A percentile compares a stretch with the other conserved stretches of the same genome.
Conservation (phyloP, 2,888 invertebrate species). For the Loripinus fragilis region DNA sequence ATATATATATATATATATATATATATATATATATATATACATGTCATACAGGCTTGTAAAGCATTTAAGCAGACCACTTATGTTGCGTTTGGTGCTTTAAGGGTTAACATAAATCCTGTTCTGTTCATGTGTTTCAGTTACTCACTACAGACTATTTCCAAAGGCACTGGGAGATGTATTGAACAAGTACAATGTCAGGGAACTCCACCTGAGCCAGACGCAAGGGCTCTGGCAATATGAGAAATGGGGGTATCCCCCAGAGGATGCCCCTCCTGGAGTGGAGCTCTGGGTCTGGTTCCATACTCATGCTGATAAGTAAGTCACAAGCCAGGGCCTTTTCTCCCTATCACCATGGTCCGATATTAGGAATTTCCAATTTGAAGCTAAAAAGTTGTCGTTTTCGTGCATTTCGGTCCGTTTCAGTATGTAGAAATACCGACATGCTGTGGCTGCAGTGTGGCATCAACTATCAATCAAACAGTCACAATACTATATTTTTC, state of each 20-base stretch:
- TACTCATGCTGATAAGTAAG: conserved; percentile 84
- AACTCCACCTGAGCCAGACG: conserved; percentile 95
- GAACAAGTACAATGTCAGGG: conserved; percentile 92
- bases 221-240: conserved; percentile 97
- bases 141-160: conserved; percentile 93
- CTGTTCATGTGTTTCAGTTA: conserved; percentile 66
- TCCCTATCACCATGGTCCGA: too few relatives aligned
- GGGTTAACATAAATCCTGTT: neutral
- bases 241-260: conserved; percentile 96
- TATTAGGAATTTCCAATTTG: too few relatives aligned
- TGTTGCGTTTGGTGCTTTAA: neutral
- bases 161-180: conserved; percentile 95
- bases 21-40: too few relatives aligned
- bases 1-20: too few relatives aligned
- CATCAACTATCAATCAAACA: too few relatives aligned
- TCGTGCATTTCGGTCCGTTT: too few relatives aligned
- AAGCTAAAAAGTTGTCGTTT: too few relatives aligned
- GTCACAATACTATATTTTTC: too few relatives aligned
- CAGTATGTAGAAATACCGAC: too few relatives aligned
- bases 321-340: too few relatives aligned
- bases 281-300: conserved; percentile 97
- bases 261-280: conserved; percentile 96
- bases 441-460: too few relatives aligned
- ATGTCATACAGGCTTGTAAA: too few relatives aligned
- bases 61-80: neutral